Evolutionary conservation across 2,797 vertebrate genomes (phyloP).

Genomic region (Cynodonichthys magdalenae): DNA sequence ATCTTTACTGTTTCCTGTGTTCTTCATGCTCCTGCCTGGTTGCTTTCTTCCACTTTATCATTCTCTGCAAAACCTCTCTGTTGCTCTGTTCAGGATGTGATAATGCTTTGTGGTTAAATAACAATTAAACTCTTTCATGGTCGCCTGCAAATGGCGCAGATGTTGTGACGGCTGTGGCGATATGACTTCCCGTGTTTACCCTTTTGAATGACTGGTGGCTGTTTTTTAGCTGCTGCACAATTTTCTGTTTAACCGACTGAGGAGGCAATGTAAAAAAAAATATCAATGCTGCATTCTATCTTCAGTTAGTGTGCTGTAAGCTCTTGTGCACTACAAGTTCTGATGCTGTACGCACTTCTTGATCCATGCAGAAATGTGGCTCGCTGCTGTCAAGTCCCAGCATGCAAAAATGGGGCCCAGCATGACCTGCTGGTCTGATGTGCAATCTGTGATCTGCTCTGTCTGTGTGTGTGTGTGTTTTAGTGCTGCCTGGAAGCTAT

Average conservation of each 20-base stretch:
- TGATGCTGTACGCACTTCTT: slow-evolving; percentile 38
- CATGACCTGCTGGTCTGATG: slow-evolving; percentile 74
- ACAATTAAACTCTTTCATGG: slow-evolving; percentile 49
- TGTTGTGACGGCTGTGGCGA: slow-evolving; percentile 49
- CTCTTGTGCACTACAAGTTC: slow-evolving; percentile 17
- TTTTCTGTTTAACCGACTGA: slow-evolving; percentile 6
- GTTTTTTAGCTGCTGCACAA: slow-evolving; percentile 4
- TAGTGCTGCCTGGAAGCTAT: slow-evolving; percentile 61
- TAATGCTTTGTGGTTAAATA: slow-evolving; percentile 60
- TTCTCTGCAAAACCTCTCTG: slow-evolving; percentile 35
- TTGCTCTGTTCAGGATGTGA: slow-evolving; percentile 51
- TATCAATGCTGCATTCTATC: background rate
- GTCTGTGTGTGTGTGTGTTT: slow-evolving; percentile 7
- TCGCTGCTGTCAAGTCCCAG: slow-evolving; percentile 64
- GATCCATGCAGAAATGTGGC: slow-evolving; percentile 41
- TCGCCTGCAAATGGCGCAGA: slow-evolving; percentile 30
- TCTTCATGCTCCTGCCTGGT: slow-evolving; percentile 49
- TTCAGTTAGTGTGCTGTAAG: background rate
- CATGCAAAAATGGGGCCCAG: slow-evolving; percentile 60
- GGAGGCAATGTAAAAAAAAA: background rate
- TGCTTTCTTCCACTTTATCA: slow-evolving; percentile 42
- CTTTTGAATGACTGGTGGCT: slow-evolving; percentile 15
- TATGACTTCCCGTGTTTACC: slow-evolving; percentile 27
- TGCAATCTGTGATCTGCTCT: slow-evolving; percentile 55
- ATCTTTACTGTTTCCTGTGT: slow-evolving; percentile 13